Conservation (phyloP, 37 sponge, comb jelly and placozoan species). For the Chondrosia reniformis region DNA sequence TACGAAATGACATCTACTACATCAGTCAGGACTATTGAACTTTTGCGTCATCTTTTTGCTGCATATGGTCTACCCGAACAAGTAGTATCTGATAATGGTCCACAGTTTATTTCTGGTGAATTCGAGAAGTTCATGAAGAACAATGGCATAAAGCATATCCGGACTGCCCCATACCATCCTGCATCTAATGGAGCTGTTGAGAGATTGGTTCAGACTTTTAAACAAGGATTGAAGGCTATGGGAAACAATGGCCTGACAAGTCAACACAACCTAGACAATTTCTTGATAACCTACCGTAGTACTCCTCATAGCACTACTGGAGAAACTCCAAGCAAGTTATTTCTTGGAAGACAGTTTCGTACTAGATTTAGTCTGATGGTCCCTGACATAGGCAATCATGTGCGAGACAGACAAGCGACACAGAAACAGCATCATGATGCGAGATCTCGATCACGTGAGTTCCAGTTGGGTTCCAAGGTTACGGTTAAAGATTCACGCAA, state of each 20-base stretch:
- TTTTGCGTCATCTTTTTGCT: neutral
- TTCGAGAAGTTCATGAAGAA: neutral
- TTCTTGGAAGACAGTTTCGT: neutral
- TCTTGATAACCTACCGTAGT: neutral
- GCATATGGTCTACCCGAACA: neutral
- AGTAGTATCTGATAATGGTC: neutral
- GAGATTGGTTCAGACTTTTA: neutral
- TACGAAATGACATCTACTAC: neutral
- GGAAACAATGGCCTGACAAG: neutral
- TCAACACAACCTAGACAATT: neutral
- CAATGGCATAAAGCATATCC: neutral
- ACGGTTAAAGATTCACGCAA: neutral
- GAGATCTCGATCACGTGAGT: neutral
- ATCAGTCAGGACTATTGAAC: neutral
- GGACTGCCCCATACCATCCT: neutral
- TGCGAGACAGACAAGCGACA: neutral
- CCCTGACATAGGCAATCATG: neutral
- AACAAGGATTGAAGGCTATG: neutral
- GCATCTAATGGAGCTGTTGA: constrained; percentile 4
- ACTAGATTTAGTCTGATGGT: neutral
- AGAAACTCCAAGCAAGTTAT: neutral
- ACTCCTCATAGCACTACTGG: neutral
- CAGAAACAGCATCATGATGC: neutral
- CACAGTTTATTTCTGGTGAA: neutral
- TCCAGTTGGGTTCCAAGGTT: neutral